Base-by-base conservation (phyloP, 1,140 invertebrate genomes). In the Ceratina australensis region DNA sequence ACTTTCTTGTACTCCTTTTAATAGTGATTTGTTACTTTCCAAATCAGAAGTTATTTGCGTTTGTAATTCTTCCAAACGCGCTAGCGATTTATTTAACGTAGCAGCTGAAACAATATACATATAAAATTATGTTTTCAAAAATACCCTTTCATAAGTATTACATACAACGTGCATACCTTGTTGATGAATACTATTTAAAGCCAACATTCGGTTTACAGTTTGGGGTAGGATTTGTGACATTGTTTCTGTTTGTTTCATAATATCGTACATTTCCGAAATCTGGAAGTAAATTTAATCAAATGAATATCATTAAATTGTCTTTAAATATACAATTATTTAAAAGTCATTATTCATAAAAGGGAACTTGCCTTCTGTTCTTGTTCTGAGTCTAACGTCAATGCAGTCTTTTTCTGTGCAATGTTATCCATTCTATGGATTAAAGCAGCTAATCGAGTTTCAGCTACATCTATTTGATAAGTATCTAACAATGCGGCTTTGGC, bases 261-360 rank as follows among this genome's bases (percentile, higher is more conserved):
- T 91, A 80, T 98, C 96, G 92, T 98, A 97, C 78, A 98, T 92
- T 88, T 98, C 97, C 24, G 94, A 92, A 60, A 98, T 95, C 96
- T 96, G 89, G 96, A 90, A 92, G 85, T 10, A 54, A 52, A n/a
- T 0, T 59, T 71, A n/a, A 1, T 56, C 26, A 26, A 59, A 33
- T 74, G 8, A 22, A 74, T 66, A 18, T 22, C 42, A 56, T 26
- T 7, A 0, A 33, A 4, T 68, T 67, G 52, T 10, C 5, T 54
- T 42, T 42, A 42, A 2, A 5, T 33, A 33, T 5, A 2, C 0
- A 69, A 64, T 64, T 52, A 47, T 26, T 12, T 42, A 42, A 42
- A 4, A 42, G 13, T 61, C 13, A 56, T 24, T 59, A 50, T 75
- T 78, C 13, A n/a, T 18, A 63, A 67, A 15, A 65, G 1, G 75